Conservation (phyloP, 1,140 invertebrate species). For the Ectropis grisescens region DNA sequence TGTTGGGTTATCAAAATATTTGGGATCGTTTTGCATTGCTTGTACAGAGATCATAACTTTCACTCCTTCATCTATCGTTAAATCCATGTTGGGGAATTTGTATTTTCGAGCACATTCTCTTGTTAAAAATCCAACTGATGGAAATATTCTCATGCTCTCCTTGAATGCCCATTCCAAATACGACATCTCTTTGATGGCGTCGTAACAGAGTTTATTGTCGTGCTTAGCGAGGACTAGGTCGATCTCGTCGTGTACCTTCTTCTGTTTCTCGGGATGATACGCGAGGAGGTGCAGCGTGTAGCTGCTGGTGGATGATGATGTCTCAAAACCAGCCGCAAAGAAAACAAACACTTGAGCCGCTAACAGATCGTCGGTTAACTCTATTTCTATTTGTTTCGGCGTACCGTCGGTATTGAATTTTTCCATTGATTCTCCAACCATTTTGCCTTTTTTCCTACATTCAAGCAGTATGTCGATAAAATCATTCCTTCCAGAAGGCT, state of each 20-base stretch:
- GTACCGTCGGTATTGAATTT: constrained; percentile 4
- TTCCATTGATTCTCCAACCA: constrained; percentile 9
- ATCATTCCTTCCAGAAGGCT: constrained; percentile 9
- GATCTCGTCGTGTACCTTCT: constrained; percentile 7
- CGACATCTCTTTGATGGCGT: constrained; percentile 69
- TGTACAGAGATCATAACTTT: constrained; percentile 4
- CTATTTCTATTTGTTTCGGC: constrained; percentile 1
- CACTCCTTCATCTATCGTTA: constrained; percentile 1
- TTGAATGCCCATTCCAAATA: constrained; percentile 49
- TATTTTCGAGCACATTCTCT: not conserved
- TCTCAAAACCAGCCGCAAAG: constrained; percentile 15
- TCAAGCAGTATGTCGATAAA: constrained; percentile 14
- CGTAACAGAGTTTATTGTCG: constrained; percentile 41
- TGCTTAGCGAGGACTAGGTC: constrained; percentile 6
- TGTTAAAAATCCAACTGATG: constrained; percentile 34
- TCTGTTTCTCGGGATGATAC: constrained; percentile 5
- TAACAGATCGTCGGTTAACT: constrained; percentile 5
- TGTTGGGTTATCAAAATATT: constrained; percentile 5
- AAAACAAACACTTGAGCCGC: constrained; percentile 13
- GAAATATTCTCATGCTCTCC: constrained; percentile 48
- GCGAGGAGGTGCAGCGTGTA: constrained; percentile 11
- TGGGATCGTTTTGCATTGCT: constrained; percentile 4
- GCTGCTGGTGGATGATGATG: constrained; percentile 9
- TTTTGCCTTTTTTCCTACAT: constrained; percentile 4
- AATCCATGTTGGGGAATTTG: constrained; percentile 2